Percentiles rank a stretch among this genome's conserved stretches.
phyloP scores from a whole-genome alignment of 2,888 invertebrate genomes.

The Ormia ochracea region DNA sequence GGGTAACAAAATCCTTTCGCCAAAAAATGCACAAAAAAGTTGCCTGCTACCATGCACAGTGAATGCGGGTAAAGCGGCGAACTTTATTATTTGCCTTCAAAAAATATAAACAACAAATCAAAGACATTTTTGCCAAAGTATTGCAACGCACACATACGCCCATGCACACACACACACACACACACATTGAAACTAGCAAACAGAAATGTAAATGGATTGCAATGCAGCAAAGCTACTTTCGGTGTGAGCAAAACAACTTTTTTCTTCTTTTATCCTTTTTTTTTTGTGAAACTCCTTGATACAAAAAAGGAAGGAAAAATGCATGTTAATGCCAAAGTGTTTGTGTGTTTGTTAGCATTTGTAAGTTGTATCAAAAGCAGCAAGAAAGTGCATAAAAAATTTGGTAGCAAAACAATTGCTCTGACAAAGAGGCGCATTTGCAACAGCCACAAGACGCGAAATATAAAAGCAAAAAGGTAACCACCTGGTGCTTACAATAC shows the following conservation, averaged over 20 bases:
- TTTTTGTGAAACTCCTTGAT: background rate
- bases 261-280: too few relatives aligned
- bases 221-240: background rate
- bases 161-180: slow-evolving; percentile 15
- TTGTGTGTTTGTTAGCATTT: background rate
- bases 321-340: background rate
- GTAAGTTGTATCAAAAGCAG: background rate
- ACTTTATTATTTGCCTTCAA: background rate
- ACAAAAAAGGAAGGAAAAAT: background rate
- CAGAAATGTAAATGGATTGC: too few relatives aligned
- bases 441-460: background rate
- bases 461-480: background rate
- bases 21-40: background rate
- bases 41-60: background rate
- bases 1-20: slow-evolving; percentile 42
- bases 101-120: slow-evolving; percentile 43
- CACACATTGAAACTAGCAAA: background rate
- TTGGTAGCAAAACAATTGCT: slow-evolving; percentile 11
- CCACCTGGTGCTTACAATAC: slow-evolving; percentile 8
- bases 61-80: background rate
- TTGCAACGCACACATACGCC: too few relatives aligned
- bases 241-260: background rate
- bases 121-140: slow-evolving; percentile 37
- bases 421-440: slow-evolving; percentile 2
- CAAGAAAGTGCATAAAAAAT: too few relatives aligned